Percentiles rank a stretch among this genome's conserved stretches.
These are phyloP conservation scores for Labeo rohita DNA, from an alignment of 2,113 vertebrate genomes.

Conservation along the genomic window DNA sequence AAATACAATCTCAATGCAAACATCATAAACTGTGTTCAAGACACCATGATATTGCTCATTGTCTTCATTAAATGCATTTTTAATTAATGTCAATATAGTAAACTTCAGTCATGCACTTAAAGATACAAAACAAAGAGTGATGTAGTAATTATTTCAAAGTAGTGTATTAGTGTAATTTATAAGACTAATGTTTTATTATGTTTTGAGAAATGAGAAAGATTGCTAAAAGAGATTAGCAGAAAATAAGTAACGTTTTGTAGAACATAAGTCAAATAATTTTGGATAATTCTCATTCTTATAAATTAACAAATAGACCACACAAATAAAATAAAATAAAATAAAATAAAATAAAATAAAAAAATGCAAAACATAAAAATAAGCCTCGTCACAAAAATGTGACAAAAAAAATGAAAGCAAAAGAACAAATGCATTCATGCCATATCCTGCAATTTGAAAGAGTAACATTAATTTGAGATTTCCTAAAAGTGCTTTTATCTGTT, in stretches of 20 bases:
- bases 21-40: neutral
- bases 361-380: neutral
- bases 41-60: neutral
- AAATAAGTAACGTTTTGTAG: neutral
- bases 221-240: neutral
- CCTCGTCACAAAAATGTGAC: neutral
- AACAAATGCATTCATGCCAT: neutral
- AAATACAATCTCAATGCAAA: neutral
- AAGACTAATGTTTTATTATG: neutral
- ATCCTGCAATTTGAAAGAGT: slow-evolving; percentile 1
- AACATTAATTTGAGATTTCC: slow-evolving; percentile 12
- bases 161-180: neutral
- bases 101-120: neutral
- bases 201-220: neutral
- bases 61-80: neutral
- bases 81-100: neutral
- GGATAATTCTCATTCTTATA: neutral
- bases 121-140: neutral
- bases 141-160: neutral
- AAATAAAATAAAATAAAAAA: neutral
- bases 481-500: slow-evolving; percentile 6
- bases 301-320: neutral
- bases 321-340: neutral
- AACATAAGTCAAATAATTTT: neutral
- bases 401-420: neutral